A percentile compares a stretch with the other conserved stretches of the same genome.
These are phyloP conservation scores for Lordiphosa stackelbergi DNA, from an alignment of 1,140 invertebrate species.

Conservation along the genomic window DNA sequence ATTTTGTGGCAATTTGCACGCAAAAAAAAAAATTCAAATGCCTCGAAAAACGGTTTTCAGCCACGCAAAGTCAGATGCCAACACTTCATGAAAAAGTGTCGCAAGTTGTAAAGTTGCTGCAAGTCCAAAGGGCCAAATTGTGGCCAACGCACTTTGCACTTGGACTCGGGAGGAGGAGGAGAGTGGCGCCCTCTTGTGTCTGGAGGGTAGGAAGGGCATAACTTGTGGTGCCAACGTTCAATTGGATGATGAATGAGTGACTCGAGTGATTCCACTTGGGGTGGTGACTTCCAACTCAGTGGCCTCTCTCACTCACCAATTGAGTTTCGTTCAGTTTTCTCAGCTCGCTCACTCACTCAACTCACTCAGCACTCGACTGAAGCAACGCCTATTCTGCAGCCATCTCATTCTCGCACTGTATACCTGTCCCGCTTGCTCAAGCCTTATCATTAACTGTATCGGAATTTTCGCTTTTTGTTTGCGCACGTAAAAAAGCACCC, in stretches of 20 bases:
- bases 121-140: constrained; percentile 67
- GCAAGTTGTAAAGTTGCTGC: constrained; percentile 39
- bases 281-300: constrained; percentile 17
- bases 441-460: constrained; percentile 73
- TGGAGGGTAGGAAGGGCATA: constrained; percentile 40
- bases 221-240: constrained; percentile 67
- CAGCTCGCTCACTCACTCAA: constrained; percentile 2
- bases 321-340: constrained; percentile 40
- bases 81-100: constrained; percentile 60
- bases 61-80: constrained; percentile 41
- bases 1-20: constrained; percentile 62
- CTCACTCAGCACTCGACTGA: background rate
- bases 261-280: constrained; percentile 8
- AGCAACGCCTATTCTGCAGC: constrained; percentile 17
- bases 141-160: constrained; percentile 66
- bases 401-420: constrained; percentile 14
- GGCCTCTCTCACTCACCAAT: constrained; percentile 15
- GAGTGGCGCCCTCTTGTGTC: constrained; percentile 36
- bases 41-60: constrained; percentile 39
- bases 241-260: constrained; percentile 74
- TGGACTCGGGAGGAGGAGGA: constrained; percentile 32
- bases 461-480: constrained; percentile 48
- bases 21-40: constrained; percentile 43
- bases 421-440: constrained; percentile 9
- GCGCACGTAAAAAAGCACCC: constrained; percentile 19